A percentile compares a stretch with the other conserved stretches of the same genome.
Conservation (phyloP, 2,797 vertebrate genomes). For the Rhinoraja longicauda region DNA sequence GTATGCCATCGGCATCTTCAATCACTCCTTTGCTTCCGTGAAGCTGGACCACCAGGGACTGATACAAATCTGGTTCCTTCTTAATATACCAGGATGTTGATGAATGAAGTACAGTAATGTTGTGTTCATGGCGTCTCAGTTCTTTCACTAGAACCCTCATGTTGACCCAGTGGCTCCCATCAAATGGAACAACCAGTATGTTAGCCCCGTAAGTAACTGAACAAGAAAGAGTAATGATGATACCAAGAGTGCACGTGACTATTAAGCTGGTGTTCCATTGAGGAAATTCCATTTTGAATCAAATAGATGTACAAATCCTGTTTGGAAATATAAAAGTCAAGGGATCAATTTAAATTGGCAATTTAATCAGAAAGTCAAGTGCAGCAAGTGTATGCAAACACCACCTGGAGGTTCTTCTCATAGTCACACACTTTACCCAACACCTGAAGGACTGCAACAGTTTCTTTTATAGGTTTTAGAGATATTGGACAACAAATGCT, state of each 20-base stretch:
- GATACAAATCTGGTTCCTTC: background rate
- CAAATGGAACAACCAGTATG: background rate
- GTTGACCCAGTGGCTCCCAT: constrained; percentile 3
- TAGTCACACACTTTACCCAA: too few relatives aligned
- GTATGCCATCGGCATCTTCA: background rate
- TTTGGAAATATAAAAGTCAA: too few relatives aligned
- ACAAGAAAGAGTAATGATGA: background rate
- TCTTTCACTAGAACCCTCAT: background rate
- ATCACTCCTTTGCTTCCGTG: background rate
- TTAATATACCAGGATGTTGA: background rate
- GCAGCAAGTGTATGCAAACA: too few relatives aligned
- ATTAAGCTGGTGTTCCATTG: background rate
- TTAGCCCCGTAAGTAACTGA: background rate
- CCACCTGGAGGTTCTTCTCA: too few relatives aligned
- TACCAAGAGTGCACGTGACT: background rate
- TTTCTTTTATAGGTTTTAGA: too few relatives aligned
- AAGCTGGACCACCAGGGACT: background rate
- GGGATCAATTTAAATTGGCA: too few relatives aligned
- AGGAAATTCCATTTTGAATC: background rate
- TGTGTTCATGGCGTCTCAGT: background rate
- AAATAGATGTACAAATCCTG: too few relatives aligned
- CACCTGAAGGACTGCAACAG: too few relatives aligned
- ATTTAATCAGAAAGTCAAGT: too few relatives aligned
- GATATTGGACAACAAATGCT: too few relatives aligned
- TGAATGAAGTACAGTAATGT: background rate